Evolutionary conservation across 2,797 vertebrate genomes (phyloP).

Genomic region (Clarias pachynema): DNA sequence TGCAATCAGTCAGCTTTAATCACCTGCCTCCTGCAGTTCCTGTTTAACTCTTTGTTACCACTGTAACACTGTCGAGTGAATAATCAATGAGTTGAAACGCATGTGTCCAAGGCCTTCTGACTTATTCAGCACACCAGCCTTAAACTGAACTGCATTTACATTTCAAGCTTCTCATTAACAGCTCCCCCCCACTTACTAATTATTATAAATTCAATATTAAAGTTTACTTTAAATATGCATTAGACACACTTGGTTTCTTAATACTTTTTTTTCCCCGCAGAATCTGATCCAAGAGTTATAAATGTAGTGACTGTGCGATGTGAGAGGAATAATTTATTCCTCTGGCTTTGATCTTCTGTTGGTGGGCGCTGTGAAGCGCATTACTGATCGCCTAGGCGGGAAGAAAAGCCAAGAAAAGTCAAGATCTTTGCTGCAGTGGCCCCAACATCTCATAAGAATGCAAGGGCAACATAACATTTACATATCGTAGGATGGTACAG

Average conservation of each 20-base stretch:
- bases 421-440: conserved; percentile 29
- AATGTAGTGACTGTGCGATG: conserved; percentile 6
- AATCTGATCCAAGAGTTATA: conserved; percentile 21
- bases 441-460: conserved; percentile 37
- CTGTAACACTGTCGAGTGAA: conserved; percentile 33
- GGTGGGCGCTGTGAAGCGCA: conserved; percentile 36
- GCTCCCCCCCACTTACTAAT: neutral
- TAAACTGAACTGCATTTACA: conserved; percentile 27
- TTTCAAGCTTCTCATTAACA: conserved; percentile 17
- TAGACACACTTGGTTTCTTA: conserved; percentile 14
- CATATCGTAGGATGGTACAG: conserved; percentile 28
- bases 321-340: conserved; percentile 45
- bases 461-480: conserved; percentile 43
- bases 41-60: conserved; percentile 21
- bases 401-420: conserved; percentile 24
- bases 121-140: conserved; percentile 15
- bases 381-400: conserved; percentile 19
- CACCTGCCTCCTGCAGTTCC: conserved; percentile 32
- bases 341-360: conserved; percentile 36
- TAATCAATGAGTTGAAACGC: conserved; percentile 34
- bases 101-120: conserved; percentile 16
- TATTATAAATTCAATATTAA: conserved; percentile 18
- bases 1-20: conserved; percentile 40
- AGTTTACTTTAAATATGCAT: conserved; percentile 13
- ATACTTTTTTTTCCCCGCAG: conserved; percentile 23